Evolutionary conservation across 2,113 vertebrate genomes (phyloP), one percentile per base, ranked within the genome.

Genomic region (Gallinago media): DNA sequence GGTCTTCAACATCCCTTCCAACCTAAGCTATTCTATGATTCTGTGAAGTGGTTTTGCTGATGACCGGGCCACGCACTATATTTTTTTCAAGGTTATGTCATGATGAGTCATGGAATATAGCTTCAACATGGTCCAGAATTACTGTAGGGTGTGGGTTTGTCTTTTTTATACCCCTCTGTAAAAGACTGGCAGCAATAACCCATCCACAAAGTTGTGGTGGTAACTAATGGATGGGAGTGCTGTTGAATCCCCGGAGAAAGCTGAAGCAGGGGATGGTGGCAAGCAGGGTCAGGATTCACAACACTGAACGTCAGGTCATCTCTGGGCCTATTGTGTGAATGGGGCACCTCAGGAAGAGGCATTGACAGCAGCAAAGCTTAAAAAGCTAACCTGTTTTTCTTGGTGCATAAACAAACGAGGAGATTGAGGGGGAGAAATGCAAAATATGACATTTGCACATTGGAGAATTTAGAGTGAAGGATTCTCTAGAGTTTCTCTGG

Each of bases 101-200:
- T 4, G 2, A 31, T 14, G 5, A 42, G 25, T 12, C 18, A 31
- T 11, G 12, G 31, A 75, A 61, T 56, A 40, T 1, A 42, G 11
- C 10, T 26, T 34, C 44, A 22, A 54, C 59, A 44, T 9, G 31
- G 12, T 15, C 10, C 40, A 71, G 40, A 83, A 83, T 31, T 88
- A 21, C 42, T 38, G 23, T 15, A 52, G 12, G 23, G 5, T 36
- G 8, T 52, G 13, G 17, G 8, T 14, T 19, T 17, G 15, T 2
- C 8, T 11, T n/a, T n/a, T 44, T 66, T 77, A 12, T 4, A 3
- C 3, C 0, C 0, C 2, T 32, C 17, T 54, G 14, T 59, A 16
- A 76, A 59, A 65, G 44, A 31, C 14, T 13, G 3, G 9, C 21
- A 80, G 10, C 15, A 36, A n/a, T 34, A 85, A 40, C 13, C 19